These are phyloP conservation scores for Camponotus pennsylvanicus DNA, from an alignment of 1,140 invertebrate genomes.

Conservation along the genomic window DNA sequence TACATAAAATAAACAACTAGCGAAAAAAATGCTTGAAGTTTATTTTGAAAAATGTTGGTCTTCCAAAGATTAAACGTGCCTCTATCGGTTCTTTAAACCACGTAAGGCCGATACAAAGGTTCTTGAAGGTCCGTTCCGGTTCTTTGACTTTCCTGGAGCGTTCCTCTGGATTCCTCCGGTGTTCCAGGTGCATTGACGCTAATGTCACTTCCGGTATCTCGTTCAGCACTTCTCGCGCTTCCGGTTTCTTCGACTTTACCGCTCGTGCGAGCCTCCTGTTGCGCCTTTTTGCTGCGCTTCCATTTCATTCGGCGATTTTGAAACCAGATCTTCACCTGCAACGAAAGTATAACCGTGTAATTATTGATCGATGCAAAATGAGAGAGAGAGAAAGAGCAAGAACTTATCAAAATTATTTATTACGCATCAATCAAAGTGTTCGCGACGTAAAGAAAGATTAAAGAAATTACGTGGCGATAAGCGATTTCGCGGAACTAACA, in stretches of 20 bases:
- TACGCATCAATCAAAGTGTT: background rate
- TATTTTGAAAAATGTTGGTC: conserved; percentile 2
- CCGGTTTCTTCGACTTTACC: conserved; percentile 80
- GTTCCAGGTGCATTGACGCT: conserved; percentile 76
- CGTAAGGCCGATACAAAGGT: conserved; percentile 84
- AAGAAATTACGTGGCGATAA: background rate
- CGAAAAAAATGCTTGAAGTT: background rate
- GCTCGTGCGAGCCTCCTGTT: conserved; percentile 90
- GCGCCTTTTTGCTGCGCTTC: conserved; percentile 97
- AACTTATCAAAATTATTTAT: background rate
- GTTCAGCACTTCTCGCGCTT: conserved; percentile 74
- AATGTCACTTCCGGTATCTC: conserved; percentile 78
- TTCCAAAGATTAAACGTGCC: background rate
- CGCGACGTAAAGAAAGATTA: background rate
- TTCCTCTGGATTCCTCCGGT: conserved; percentile 78
- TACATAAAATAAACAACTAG: background rate
- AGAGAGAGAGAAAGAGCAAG: no score
- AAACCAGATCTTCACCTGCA: conserved; percentile 98
- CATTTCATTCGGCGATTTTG: conserved; percentile 98
- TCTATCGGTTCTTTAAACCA: conserved; percentile 77
- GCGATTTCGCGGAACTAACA: conserved; percentile 27
- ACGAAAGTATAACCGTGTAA: conserved; percentile 50
- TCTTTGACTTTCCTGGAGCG: conserved; percentile 79
- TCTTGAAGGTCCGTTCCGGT: conserved; percentile 82
- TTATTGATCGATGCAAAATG: background rate